Evolutionary conservation across 2,797 vertebrate species (phyloP).

Genomic region (Mus spretus): DNA sequence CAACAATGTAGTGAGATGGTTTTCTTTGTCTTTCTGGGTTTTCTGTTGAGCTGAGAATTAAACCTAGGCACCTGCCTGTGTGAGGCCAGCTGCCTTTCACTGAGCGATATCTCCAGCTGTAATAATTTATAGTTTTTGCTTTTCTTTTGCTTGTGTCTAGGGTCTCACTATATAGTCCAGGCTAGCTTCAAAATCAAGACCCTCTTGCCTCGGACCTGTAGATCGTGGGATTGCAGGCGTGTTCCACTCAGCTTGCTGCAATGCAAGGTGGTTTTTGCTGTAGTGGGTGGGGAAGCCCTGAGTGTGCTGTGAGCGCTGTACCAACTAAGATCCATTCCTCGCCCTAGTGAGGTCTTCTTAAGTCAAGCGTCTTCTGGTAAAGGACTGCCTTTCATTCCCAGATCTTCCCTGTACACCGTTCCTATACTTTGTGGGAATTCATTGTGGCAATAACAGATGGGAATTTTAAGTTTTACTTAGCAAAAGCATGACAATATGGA

Average conservation of each 20-base stretch:
- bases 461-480: slow-evolving; percentile 28
- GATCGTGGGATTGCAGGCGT: neutral
- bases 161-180: neutral
- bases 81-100: neutral
- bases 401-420: neutral
- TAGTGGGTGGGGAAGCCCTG: neutral
- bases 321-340: neutral
- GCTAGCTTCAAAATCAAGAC: neutral
- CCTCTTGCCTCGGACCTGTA: neutral
- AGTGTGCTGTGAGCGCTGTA: neutral
- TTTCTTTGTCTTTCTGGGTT: neutral
- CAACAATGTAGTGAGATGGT: neutral
- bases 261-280: neutral
- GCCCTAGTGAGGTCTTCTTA: neutral
- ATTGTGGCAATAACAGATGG: neutral
- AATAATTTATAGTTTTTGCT: neutral
- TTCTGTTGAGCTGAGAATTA: neutral
- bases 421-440: neutral
- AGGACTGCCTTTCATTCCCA: slow-evolving; percentile 26
- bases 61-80: neutral
- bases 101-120: neutral
- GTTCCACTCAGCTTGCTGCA: neutral
- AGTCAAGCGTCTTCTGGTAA: neutral
- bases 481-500: slow-evolving; percentile 7
- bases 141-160: neutral